Base-by-base conservation (phyloP, 2,113 vertebrate species). In the Spea multiplicata region DNA sequence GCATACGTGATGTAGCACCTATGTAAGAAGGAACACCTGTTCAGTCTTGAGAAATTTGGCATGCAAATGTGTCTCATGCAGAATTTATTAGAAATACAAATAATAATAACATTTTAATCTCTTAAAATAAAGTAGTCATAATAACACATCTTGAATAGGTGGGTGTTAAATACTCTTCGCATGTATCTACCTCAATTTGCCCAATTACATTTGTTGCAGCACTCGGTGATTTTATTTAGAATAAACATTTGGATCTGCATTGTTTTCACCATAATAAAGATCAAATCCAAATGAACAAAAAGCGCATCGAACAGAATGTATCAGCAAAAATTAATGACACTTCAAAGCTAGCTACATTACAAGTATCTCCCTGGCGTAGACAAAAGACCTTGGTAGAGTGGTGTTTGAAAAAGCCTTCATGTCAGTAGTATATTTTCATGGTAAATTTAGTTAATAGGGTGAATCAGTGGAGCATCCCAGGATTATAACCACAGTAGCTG, bases 361-460 rank as follows among this genome's bases (percentile, higher is more conserved):
- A 66, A 53, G 68, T 61, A 78, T 78, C 70, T 78, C 76, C 68
- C 76, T 59, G 62, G 75, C 68, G 75, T 77, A 77, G 75, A 70
- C 76, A 71, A n/a, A 30, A 71, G 62, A 65, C 68, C 76, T 78
- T 68, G 59, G 57, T 61, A 78, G 57, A 57, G 59, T 44, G 47
- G 44, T 64, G 7, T 78, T 71, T 71, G 59, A 61, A 71, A 78
- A 71, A 78, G 59, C 76, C 68, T 71, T 71, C 68, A 64, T 78
- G 68, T 71, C 57, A 78, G 14, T 78, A 68, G 45, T 78, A 71
- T 71, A 70, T 71, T 78, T 78, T 71, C 76, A 78, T 78, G 76
- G 68, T 71, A 78, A 78, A 78, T 78, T 78, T 68, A 78, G 57
- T 65, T 78, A 78, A 78, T 78, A 71, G 76, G 68, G 71, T 78